Evolutionary conservation across 2,797 vertebrate species (phyloP), one percentile per base, ranked within the genome.

Genomic region (Brachymystax lenok): DNA sequence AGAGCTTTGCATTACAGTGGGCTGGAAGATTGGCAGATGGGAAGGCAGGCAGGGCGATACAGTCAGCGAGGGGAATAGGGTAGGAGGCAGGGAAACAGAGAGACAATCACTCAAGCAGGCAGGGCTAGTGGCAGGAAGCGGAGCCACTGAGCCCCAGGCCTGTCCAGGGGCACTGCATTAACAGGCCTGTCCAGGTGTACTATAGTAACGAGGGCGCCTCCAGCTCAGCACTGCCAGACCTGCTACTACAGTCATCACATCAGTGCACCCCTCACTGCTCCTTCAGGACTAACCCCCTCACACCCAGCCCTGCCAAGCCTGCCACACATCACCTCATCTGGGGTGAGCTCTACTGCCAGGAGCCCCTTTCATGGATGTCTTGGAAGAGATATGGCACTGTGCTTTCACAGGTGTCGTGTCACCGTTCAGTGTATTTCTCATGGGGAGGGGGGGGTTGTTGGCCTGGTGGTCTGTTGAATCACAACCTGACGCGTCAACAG

Each of bases 111-210:
- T 10, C 64, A 67, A 5, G 64, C 27, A 67, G 14, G 16, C 7
- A 28, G 27, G 24, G 40, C 64, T 46, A 6, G 35, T 35, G 35
- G 40, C 40, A 40, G 67, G 40, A 46, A 69, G 30, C 69, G 35
- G 79, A 84, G 78, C 75, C 64, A 61, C 67, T 70, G 70, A 82
- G 86, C 86, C 82, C 12, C 69, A 19, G 84, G 85, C 82, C 74
- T 82, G 71, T 81, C 84, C 71, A 77, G 64, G 51, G 82, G 86
- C 69, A 2, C 71, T 84, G 80, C 84, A 87, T 81, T 88, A 87
- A 40, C 40, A 40, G 40, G 40, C 40, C 10, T 46, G 10, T 46
- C 40, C 40, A 46, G 40, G 10, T 12, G 40, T 13, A 46, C 40
- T 46, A 3, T 10, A 46, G 10, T 46, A 46, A 86, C 85, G 27